These are phyloP conservation scores for Oreochromis aureus DNA, from an alignment of 2,113 vertebrate genomes.

Conservation along the genomic window DNA sequence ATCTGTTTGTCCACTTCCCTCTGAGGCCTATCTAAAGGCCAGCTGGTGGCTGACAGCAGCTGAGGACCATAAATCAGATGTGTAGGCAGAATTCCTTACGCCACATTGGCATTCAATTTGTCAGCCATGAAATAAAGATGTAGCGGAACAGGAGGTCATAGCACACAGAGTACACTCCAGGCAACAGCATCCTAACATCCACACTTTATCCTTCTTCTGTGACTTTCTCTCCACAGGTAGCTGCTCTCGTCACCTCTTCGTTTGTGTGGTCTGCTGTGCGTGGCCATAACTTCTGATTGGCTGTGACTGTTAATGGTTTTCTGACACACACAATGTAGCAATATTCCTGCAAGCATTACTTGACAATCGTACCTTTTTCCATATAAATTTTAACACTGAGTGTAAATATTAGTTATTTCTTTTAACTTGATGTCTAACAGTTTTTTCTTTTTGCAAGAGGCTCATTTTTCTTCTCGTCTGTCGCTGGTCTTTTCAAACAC, in stretches of 20 bases:
- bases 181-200: conserved; percentile 2
- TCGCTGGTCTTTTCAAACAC: not conserved
- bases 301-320: conserved; percentile 4
- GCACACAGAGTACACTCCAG: conserved; percentile 41
- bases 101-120: conserved; percentile 83
- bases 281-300: conserved; percentile 27
- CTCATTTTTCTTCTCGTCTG: not conserved
- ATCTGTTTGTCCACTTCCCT: conserved; percentile 19
- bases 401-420: not conserved
- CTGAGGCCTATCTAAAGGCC: conserved; percentile 82
- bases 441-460: not conserved
- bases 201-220: conserved; percentile 14
- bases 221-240: conserved; percentile 52
- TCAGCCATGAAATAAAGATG: conserved; percentile 96
- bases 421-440: not conserved
- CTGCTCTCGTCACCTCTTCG: conserved; percentile 23
- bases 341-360: not conserved
- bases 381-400: not conserved
- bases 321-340: not conserved
- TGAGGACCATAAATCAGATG: conserved; percentile 87
- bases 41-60: conserved; percentile 83
- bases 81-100: conserved; percentile 78
- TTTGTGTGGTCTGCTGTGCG: conserved; percentile 53
- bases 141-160: conserved; percentile 84
- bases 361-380: not conserved